Evolutionary conservation across 2,797 vertebrate genomes (phyloP).

Genomic region (Sylvilagus floridanus): DNA sequence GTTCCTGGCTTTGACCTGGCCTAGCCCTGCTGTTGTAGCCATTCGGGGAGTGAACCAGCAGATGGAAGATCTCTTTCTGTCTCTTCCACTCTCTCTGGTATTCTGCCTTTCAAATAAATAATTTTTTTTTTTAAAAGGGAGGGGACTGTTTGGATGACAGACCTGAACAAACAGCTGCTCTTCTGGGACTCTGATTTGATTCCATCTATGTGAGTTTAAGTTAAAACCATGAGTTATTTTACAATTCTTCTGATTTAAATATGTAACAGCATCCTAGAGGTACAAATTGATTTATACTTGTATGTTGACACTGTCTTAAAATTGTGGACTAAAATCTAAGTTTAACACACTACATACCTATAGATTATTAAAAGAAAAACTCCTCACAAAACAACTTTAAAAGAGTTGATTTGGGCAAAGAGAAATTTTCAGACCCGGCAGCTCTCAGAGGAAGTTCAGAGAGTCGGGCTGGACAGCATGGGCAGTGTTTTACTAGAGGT

Average conservation of each 20-base stretch:
- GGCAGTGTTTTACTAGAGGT: neutral
- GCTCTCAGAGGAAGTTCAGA: neutral
- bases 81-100: too few relatives aligned
- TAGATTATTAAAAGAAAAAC: neutral
- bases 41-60: too few relatives aligned
- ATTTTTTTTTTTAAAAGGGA: too few relatives aligned
- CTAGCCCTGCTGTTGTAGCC: too few relatives aligned
- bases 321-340: conserved; percentile 41
- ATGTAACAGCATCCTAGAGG: neutral
- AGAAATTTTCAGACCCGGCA: neutral
- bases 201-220: neutral
- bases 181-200: neutral
- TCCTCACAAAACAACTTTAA: neutral
- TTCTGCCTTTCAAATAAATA: too few relatives aligned
- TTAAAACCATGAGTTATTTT: neutral
- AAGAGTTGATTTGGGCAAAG: neutral
- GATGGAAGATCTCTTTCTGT: too few relatives aligned
- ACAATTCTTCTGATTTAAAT: conserved; percentile 13
- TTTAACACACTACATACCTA: neutral
- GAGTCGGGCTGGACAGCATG: neutral
- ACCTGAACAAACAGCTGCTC: neutral
- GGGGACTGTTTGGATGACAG: neutral
- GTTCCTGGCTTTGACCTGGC: too few relatives aligned
- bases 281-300: neutral
- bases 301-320: neutral